phyloP scores from a whole-genome alignment of 2,888 invertebrate genomes.

The Geotrupes spiniger region DNA sequence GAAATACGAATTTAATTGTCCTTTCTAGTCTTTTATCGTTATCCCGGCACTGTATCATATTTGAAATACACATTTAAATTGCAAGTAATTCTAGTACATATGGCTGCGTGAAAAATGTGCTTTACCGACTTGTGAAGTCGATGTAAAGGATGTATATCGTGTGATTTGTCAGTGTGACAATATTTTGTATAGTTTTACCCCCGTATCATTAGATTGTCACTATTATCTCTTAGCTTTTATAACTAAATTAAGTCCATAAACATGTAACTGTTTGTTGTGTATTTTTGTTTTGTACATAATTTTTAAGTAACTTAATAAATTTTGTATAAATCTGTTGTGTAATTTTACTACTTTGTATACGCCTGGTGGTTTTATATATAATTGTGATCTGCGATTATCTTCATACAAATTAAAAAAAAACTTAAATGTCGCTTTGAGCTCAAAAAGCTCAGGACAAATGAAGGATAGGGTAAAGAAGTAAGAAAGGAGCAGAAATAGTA shows the following conservation, averaged over 20 bases:
- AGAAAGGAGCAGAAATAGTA: too few relatives aligned
- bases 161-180: conserved; percentile 28
- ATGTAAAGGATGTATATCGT: conserved; percentile 6
- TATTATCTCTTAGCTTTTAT: conserved; percentile 26
- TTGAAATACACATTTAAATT: conserved; percentile 1
- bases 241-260: conserved; percentile 26
- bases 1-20: neutral
- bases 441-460: too few relatives aligned
- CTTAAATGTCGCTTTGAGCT: too few relatives aligned
- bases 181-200: conserved; percentile 25
- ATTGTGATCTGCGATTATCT: too few relatives aligned
- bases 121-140: conserved; percentile 15
- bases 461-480: too few relatives aligned
- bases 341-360: too few relatives aligned
- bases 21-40: conserved; percentile 19
- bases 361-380: too few relatives aligned
- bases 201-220: conserved; percentile 20
- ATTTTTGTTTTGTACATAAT: conserved; percentile 28
- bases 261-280: conserved; percentile 25
- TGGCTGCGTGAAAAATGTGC: conserved; percentile 12
- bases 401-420: too few relatives aligned
- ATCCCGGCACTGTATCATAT: conserved; percentile 18
- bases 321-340: too few relatives aligned
- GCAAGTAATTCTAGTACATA: too few relatives aligned
- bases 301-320: conserved; percentile 26